phyloP scores from a whole-genome alignment of 2,888 invertebrate species.

The Sminthurinus aureus region DNA sequence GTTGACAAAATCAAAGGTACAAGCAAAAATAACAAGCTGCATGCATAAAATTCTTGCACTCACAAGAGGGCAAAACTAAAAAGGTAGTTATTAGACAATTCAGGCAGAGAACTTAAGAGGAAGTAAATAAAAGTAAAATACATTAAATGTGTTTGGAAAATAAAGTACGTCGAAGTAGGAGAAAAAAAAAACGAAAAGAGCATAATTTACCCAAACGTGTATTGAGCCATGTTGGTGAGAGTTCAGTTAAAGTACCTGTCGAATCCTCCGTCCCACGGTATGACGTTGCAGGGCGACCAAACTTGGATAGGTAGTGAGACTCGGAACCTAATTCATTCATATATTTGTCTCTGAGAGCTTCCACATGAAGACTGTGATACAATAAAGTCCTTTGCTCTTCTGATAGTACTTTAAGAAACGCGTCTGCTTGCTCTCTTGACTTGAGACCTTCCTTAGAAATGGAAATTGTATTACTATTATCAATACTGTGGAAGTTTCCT shows the following conservation, averaged over 20 bases:
- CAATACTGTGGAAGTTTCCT: slow-evolving; percentile 9
- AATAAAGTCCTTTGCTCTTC: slow-evolving; percentile 53
- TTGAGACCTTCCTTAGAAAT: slow-evolving; percentile 38
- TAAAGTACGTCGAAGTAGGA: not conserved
- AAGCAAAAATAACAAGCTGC: no score
- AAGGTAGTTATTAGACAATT: no score
- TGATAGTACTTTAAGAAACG: slow-evolving; percentile 50
- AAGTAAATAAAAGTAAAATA: not conserved
- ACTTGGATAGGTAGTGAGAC: slow-evolving; percentile 51
- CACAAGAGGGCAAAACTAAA: no score
- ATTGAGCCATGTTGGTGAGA: slow-evolving; percentile 47
- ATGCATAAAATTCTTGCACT: no score
- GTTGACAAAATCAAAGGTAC: no score
- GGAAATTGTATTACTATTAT: slow-evolving; percentile 11
- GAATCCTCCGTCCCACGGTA: slow-evolving; percentile 43
- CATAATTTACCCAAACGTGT: slow-evolving; percentile 44
- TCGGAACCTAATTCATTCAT: slow-evolving; percentile 52
- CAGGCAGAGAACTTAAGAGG: no score
- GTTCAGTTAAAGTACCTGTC: slow-evolving; percentile 47
- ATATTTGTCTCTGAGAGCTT: slow-evolving; percentile 50
- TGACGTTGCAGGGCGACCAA: slow-evolving; percentile 52
- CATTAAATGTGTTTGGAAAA: not conserved
- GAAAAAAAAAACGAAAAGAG: not conserved
- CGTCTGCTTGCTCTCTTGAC: slow-evolving; percentile 45
- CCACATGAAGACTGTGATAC: slow-evolving; percentile 54